Base-by-base conservation (phyloP, 2,113 vertebrate genomes). In the Bujurquina vittata region DNA sequence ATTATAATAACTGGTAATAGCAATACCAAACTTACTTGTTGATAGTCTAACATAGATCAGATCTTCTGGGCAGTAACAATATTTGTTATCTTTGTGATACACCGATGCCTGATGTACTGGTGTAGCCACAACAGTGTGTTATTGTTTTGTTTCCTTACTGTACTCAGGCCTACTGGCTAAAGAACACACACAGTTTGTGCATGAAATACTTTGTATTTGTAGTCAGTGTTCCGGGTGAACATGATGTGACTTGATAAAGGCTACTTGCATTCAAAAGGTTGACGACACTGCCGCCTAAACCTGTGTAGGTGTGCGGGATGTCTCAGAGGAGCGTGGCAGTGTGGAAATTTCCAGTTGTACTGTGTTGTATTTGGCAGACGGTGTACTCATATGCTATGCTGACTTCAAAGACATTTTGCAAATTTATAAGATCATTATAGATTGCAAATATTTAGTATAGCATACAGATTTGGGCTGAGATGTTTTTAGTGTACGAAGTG, bases 401-500 rank as follows among this genome's bases (percentile, higher is more conserved):
- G 10, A 72, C 46, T 2, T 54, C 26, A 54, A 11, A 35, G 26
- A 14, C 33, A 20, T 67, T 40, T 57, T 56, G 31, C 10, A 46
- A 31, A 59, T 74, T 57, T 54, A 3, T 40, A 9, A 31, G 26
- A 15, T 57, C n/a, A 18, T 56, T n/a, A 31, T 23, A 35, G 35
- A 59, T 77, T n/a, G 31, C 20, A 22, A 37, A 56, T 74, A 18
- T 82, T 65, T 46, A 54, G 18, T 22, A 43, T 58, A 76, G 17
- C 5, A 49, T 4, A 75, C 14, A 6, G 60, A 49, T 75, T 61
- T 72, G 10, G 26, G 22, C 40, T 62, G 37, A 54, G 22, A 54
- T 83, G 63, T 63, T 77, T 69, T 63, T 12, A 81, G 40, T 75
- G 46, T 83, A 77, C 75, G 55, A 59, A 67, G 15, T 49, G 59